A percentile compares a stretch with the other conserved stretches of the same genome.
These are phyloP conservation scores for Zoanthus sociatus DNA, from an alignment of 92 coral and sea anemone genomes.

Conservation along the genomic window DNA sequence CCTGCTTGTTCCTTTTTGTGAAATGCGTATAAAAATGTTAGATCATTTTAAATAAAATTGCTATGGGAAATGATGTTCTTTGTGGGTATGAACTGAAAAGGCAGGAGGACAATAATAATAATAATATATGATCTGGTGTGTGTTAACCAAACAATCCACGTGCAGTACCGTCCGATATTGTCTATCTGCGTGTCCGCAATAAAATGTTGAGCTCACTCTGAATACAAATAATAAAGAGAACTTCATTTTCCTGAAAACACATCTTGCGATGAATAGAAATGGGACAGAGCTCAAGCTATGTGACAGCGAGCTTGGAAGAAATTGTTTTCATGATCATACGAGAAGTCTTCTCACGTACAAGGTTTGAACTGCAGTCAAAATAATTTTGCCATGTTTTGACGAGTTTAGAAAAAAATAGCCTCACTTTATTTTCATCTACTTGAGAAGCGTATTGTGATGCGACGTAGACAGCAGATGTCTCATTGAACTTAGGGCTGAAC, in stretches of 20 bases:
- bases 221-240: constrained; percentile 30
- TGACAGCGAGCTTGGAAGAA: not conserved
- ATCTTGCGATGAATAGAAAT: constrained; percentile 28
- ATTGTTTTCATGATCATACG: not conserved
- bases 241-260: constrained; percentile 4
- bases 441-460: constrained; percentile 36
- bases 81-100: constrained; percentile 18
- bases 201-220: constrained; percentile 15
- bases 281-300: not conserved
- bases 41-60: not conserved
- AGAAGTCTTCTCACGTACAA: not conserved
- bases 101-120: constrained; percentile 17
- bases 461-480: constrained; percentile 42
- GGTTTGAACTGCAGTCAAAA: not conserved
- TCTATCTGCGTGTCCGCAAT: constrained; percentile 37
- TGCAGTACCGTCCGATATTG: constrained; percentile 46
- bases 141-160: constrained; percentile 53
- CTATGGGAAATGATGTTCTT: constrained; percentile 4
- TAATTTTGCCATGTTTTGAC: not conserved
- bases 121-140: constrained; percentile 47
- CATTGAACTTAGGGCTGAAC: constrained; percentile 8
- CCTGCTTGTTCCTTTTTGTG: constrained; percentile 32
- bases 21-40: not conserved
- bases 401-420: not conserved
- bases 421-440: constrained; percentile 15